Base-by-base conservation (phyloP, 2,113 vertebrate species). In the Anas platyrhynchos region DNA sequence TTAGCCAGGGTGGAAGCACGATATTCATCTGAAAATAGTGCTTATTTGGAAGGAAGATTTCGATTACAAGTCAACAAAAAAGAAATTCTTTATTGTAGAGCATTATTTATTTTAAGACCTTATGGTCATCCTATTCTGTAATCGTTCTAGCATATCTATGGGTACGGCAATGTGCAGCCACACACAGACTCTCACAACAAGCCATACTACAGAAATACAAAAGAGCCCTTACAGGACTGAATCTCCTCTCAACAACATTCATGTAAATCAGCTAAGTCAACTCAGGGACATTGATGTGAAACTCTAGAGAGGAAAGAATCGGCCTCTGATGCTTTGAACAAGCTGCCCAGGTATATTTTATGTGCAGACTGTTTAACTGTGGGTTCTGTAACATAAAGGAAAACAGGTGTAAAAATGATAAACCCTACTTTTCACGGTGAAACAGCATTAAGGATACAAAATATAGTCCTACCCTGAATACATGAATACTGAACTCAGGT, bases 1-100 rank as follows among this genome's bases (percentile, higher is more conserved):
- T 91, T 83, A 92, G 21, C 56, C 87, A 83, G 76, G 62, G 41
- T 88, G 36, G 89, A 94, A 90, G 63, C 34, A 66, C 16, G 36
- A 41, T 23, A 56, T 44, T 83, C 61, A 91, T 65, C 82, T 32
- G 56, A 80, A 95, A 81, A 62, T 41, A 84, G 26, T 16, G 31
- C 21, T 80, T 84, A 74, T 52, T 36, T 92, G 66, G 56, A 89
- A 94, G 61, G 58, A 86, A 87, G n/a, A 72, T 69, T 91, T 79
- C 46, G 62, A 52, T 73, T 66, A 62, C 44, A 69, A 73, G 38
- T 34, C 59, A 85, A 73, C 18, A 75, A 68, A 66, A 79, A 80
- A 17, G 0, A 46, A 82, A 61, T 82, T 63, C 9, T 55, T 48
- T 59, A 44, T 62, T 66, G 36, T 5, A 87, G 41, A 61, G 27